Base-by-base conservation (phyloP, 1,140 invertebrate genomes). In the Bradynema listronoti region DNA sequence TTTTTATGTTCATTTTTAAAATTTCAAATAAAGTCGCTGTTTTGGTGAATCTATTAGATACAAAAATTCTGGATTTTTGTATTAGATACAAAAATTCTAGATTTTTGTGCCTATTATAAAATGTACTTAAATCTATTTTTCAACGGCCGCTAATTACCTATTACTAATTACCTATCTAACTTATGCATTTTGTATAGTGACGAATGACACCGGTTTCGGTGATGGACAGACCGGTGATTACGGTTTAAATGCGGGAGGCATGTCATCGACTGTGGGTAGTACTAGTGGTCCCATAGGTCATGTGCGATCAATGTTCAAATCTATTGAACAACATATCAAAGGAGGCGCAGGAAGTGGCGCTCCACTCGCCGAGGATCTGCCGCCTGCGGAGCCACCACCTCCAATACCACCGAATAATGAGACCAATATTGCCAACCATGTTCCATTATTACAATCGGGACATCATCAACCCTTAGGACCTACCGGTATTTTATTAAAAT, bases 181-280 rank as follows among this genome's bases (percentile, higher is more conserved):
- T n/a, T n/a, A n/a, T n/a, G n/a, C n/a, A n/a, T n/a, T 61, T 36
- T 4, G 49, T 64, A n/a, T 49, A 64, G 64, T 29, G 32, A 68
- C 65, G 14, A 49, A 30, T 27, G 64, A 66, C 58, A 66, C 64
- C 5, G 64, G 64, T n/a, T 66, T 64, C 39, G 61, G 51, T 5
- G 63, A 65, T 11, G 64, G 68, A 50, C 47, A 66, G n/a, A 61
- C 64, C 14, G 68, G 39, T 11, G 58, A n/a, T n/a, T n/a, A n/a
- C n/a, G n/a, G n/a, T n/a, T n/a, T n/a, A n/a, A n/a, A n/a, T n/a
- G n/a, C n/a, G n/a, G n/a, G n/a, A n/a, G n/a, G n/a, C n/a, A n/a
- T n/a, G n/a, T n/a, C n/a, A n/a, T n/a, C n/a, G n/a, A n/a, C n/a
- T n/a, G n/a, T n/a, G n/a, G n/a, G 41, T 24, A 39, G 61, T 5